Evolutionary conservation across 2,113 vertebrate species (phyloP), one percentile per base, ranked within the genome.

Genomic region (Sturnira hondurensis): DNA sequence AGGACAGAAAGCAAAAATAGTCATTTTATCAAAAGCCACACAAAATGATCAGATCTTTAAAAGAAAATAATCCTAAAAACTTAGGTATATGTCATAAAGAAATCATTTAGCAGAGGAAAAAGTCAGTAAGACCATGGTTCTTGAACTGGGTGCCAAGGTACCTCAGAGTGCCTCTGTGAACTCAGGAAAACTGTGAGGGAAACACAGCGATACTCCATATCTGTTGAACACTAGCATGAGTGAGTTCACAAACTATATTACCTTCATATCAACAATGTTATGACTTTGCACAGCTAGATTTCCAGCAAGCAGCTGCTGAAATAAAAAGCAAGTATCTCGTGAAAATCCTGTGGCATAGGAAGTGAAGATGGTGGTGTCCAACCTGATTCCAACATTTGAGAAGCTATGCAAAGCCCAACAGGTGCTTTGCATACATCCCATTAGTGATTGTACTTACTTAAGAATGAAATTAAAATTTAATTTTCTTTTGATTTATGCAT

Each of bases 161-260:
- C 43, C 78, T 4, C 4, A 15, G 28, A 15, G 28, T 22, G 15
- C 47, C 19, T 2, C 19, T 3, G 45, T 24, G 71, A 83, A 4
- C 26, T 41, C 58, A n/a, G 2, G 12, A 43, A 15, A 36, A 24
- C 14, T 33, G 4, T 1, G 76, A 63, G 63, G 71, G 54, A 61
- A 20, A 45, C 50, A 19, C 2, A 0, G 54, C 0, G 1, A n/a
- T 4, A 10, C n/a, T 54, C 52, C 19, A 28, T 20, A 20, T 20
- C 14, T 22, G 7, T 2, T 28, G 24, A 47, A 52, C 1, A 56
- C 20, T 56, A 24, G 17, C 7, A 15, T 45, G 22, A 45, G n/a
- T 31, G 58, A 82, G 58, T 22, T 74, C 68, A 47, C 41, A 58
- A 16, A 54, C 1, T 24, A 36, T 3, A 28, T 17, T 36, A 45